phyloP scores from a whole-genome alignment of 2,888 invertebrate genomes.

The Leptarthrus brevirostris region DNA sequence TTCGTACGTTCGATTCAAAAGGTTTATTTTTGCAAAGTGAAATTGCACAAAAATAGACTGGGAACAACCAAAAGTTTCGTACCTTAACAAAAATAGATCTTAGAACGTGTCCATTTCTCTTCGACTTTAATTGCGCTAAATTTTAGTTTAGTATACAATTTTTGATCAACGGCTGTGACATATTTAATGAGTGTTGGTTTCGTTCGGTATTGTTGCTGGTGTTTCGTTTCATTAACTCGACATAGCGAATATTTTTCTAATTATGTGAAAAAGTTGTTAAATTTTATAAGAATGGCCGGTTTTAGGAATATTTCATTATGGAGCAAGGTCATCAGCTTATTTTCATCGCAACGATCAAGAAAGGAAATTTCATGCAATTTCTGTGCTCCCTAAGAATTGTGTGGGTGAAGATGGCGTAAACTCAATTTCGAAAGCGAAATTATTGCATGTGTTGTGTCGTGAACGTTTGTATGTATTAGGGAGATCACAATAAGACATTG shows the following conservation, averaged over 20 bases:
- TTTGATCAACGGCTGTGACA: slow-evolving; percentile 35
- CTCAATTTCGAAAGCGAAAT: slow-evolving; percentile 44
- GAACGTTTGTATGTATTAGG: slow-evolving; percentile 4
- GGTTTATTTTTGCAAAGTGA: slow-evolving; percentile 27
- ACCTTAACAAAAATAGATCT: slow-evolving; percentile 38
- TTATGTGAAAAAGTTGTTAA: background rate
- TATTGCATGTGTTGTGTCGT: slow-evolving; percentile 1
- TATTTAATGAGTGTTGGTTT: background rate
- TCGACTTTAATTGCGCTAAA: slow-evolving; percentile 25
- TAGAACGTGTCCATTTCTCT: slow-evolving; percentile 21
- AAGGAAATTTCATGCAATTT: slow-evolving; percentile 21
- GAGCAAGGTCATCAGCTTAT: slow-evolving; percentile 39
- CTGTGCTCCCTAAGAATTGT: slow-evolving; percentile 21
- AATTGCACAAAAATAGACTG: slow-evolving; percentile 34
- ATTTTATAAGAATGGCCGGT: slow-evolving; percentile 13
- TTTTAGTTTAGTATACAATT: slow-evolving; percentile 16
- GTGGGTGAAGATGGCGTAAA: slow-evolving; percentile 52
- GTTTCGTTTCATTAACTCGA: background rate
- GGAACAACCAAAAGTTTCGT: slow-evolving; percentile 25
- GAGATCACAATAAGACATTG: background rate
- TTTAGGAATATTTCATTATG: slow-evolving; percentile 4
- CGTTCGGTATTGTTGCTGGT: background rate
- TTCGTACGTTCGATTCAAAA: slow-evolving; percentile 28
- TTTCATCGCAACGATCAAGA: slow-evolving; percentile 26
- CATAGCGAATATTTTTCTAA: background rate